Base-by-base conservation (phyloP, 2,113 vertebrate species). In the Neotoma lepida region DNA sequence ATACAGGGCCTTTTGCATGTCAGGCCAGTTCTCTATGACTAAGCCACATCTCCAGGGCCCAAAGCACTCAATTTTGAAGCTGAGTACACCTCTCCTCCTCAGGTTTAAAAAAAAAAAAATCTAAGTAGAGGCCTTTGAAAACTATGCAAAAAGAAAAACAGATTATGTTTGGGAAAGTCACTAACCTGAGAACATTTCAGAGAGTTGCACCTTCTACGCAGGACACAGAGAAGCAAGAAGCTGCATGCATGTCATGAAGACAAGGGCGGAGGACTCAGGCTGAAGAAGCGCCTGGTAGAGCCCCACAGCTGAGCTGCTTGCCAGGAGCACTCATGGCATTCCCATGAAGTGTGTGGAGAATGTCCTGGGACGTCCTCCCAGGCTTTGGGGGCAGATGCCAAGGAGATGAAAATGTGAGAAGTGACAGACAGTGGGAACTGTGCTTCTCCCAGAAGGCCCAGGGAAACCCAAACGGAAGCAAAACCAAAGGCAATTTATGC, bases 401-500 rank as follows among this genome's bases (percentile, higher is more conserved):
- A 15, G n/a, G 51, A 41, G 30, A 81, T 30, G 61, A 54, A 33
- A 9, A 49, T 30, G 33, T 33, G 41, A 78, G 15, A 35, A 35
- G 73, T 9, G 81, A 61, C 70, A 58, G 88, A 64, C 90, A 49
- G 44, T 39, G 26, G 51, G 4, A 39, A 80, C 39, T 9, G 7
- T 58, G 49, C 22, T 76, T 41, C 17, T 74, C 78, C n/a, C 22
- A 39, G 54, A 80, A 63, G 46, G 10, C 58, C 17, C 73, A 91
- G 44, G 30, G 54, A 5, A 80, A 44, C 26, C 35, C 70, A 66
- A 80, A 54, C 6, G 18, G 49, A 77, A 77, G 61, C 35, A 51
- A 66, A 22, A 26, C 14, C 30, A 39, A 76, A 77, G 58, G 18
- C 54, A 92, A 85, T 76, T 92, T 86, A 86, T 92, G 90, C 70